Evolutionary conservation across 2,888 invertebrate genomes (phyloP).

Genomic region (Tethea ocularis): DNA sequence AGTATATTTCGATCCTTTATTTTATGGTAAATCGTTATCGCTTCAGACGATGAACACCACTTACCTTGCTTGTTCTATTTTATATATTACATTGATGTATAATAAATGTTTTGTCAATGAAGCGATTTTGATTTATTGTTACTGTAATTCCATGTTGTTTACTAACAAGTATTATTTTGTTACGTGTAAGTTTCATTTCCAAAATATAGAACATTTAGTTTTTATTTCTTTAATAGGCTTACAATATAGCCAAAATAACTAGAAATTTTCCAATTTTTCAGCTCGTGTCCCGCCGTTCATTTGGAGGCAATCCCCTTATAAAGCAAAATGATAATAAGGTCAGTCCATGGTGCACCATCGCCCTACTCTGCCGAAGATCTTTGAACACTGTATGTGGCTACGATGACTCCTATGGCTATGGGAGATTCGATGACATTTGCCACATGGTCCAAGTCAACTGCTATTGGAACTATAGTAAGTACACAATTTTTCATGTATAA

Average conservation of each 20-base stretch:
- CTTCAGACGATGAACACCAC: conserved; percentile 21
- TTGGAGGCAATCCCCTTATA: conserved; percentile 24
- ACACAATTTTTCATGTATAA: too few relatives aligned
- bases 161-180: not conserved
- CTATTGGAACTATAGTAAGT: conserved; percentile 67
- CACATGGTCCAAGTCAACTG: conserved; percentile 69
- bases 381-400: conserved; percentile 55
- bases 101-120: conserved; percentile 9
- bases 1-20: not conserved
- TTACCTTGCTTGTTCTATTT: conserved; percentile 12
- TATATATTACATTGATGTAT: conserved; percentile 6
- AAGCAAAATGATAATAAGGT: conserved; percentile 24
- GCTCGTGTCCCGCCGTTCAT: conserved; percentile 44
- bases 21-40: conserved; percentile 2
- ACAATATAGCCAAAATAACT: too few relatives aligned
- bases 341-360: conserved; percentile 60
- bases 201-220: too few relatives aligned
- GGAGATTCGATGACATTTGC: conserved; percentile 63
- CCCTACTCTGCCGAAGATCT: conserved; percentile 49
- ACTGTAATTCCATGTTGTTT: not conserved
- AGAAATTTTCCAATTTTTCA: conserved; percentile 36
- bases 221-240: too few relatives aligned
- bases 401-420: conserved; percentile 63
- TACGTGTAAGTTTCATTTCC: too few relatives aligned
- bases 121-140: conserved; percentile 16